Evolutionary conservation across 2,797 vertebrate genomes (phyloP).

Genomic region (Leuciscus waleckii): DNA sequence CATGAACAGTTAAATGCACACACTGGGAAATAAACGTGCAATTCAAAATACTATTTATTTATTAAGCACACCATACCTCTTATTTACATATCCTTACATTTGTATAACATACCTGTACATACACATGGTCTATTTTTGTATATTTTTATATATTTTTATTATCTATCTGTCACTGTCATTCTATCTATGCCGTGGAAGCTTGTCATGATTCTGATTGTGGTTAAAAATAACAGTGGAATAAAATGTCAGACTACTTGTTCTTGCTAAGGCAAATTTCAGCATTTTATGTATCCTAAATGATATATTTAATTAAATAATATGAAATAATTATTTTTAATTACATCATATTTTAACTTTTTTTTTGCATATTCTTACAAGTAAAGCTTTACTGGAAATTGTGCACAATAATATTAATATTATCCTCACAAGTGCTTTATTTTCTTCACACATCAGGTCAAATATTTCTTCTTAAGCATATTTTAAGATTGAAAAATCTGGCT

Average conservation of each 20-base stretch:
- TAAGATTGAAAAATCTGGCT: background rate
- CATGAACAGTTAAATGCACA: background rate
- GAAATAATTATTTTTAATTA: background rate
- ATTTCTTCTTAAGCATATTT: background rate
- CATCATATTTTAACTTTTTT: background rate
- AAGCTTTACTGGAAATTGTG: background rate
- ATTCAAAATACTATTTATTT: too few species aligned
- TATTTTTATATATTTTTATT: too few species aligned
- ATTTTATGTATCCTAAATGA: background rate
- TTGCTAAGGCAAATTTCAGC: background rate
- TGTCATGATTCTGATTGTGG: too few species aligned
- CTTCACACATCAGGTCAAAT: background rate
- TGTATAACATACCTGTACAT: too few species aligned
- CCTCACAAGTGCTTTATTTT: background rate
- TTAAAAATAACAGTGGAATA: background rate
- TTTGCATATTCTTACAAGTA: too few species aligned
- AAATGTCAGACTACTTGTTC: background rate
- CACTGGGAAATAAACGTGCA: background rate
- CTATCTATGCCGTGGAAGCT: background rate
- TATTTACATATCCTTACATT: too few species aligned
- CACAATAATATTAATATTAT: background rate
- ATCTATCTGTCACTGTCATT: background rate
- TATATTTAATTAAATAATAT: background rate
- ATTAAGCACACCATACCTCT: too few species aligned
- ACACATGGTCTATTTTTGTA: too few species aligned